Percentiles rank a stretch among this genome's conserved stretches.
phyloP scores from a whole-genome alignment of 2,797 vertebrate genomes.

The Sebastes kiyomatsui region DNA sequence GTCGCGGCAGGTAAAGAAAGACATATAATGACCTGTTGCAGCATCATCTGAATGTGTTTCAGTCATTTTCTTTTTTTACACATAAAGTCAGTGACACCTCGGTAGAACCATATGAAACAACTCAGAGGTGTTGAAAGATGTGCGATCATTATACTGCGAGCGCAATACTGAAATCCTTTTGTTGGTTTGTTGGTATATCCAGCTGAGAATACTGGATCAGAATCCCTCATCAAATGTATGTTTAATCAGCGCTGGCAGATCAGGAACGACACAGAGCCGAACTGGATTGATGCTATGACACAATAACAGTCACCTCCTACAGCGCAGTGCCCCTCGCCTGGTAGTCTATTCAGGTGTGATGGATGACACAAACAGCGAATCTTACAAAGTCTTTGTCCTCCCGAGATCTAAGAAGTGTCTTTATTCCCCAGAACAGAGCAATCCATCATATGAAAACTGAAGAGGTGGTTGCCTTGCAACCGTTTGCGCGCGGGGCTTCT shows the following conservation, averaged over 20 bases:
- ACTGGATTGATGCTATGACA: slow-evolving; percentile 37
- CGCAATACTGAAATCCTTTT: neutral
- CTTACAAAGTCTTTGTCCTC: slow-evolving; percentile 35
- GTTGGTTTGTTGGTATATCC: slow-evolving; percentile 21
- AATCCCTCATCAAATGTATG: slow-evolving; percentile 40
- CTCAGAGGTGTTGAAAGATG: slow-evolving; percentile 3
- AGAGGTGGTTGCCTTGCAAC: slow-evolving; percentile 59
- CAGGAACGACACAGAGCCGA: slow-evolving; percentile 10
- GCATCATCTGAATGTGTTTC: neutral
- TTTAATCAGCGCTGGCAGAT: slow-evolving; percentile 50
- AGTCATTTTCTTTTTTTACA: neutral
- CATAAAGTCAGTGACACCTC: neutral
- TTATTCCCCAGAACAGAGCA: slow-evolving; percentile 45
- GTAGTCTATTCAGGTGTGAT: slow-evolving; percentile 49
- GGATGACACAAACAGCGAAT: slow-evolving; percentile 49
- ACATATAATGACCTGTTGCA: neutral
- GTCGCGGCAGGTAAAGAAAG: neutral
- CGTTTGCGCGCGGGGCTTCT: slow-evolving; percentile 32
- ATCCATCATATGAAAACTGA: slow-evolving; percentile 56
- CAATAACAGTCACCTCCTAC: slow-evolving; percentile 39
- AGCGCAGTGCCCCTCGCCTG: neutral
- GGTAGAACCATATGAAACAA: slow-evolving; percentile 4
- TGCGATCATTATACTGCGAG: slow-evolving; percentile 1
- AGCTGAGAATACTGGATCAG: slow-evolving; percentile 14
- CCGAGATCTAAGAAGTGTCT: slow-evolving; percentile 58